phyloP scores from a whole-genome alignment of 2,113 vertebrate species.

The Ailuropoda melanoleuca region DNA sequence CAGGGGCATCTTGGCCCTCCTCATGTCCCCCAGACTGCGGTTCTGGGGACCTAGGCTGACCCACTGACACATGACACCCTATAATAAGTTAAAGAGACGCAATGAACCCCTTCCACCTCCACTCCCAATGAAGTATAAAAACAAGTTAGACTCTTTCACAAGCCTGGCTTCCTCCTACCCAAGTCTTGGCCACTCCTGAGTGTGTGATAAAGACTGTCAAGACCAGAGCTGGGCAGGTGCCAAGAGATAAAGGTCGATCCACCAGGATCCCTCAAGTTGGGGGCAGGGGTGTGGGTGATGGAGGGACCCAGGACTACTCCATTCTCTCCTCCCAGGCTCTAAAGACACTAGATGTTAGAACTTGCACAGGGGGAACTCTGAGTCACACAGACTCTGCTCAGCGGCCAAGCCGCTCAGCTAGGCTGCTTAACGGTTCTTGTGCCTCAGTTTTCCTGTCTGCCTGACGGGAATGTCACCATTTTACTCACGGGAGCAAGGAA shows the following conservation, averaged over 20 bases:
- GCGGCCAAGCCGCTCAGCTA: background rate
- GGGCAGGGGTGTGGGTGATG: background rate
- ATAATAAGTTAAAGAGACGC: background rate
- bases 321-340: background rate
- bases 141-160: background rate
- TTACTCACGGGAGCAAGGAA: background rate
- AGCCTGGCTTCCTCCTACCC: background rate
- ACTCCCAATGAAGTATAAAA: background rate
- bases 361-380: background rate
- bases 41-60: background rate
- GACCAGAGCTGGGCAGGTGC: background rate
- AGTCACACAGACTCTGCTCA: background rate
- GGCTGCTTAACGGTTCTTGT: background rate
- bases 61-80: background rate
- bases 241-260: conserved; percentile 15
- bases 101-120: background rate
- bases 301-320: background rate
- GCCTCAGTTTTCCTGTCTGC: background rate
- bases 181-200: background rate
- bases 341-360: background rate
- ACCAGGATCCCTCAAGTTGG: background rate
- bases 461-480: background rate
- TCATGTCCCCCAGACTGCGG: fast-evolving
- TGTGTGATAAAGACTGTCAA: background rate
- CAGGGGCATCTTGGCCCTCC: fast-evolving